Percentiles rank a stretch among this genome's conserved stretches.
phyloP scores from a whole-genome alignment of 1,140 invertebrate species.

The Aphidius gifuensis region DNA sequence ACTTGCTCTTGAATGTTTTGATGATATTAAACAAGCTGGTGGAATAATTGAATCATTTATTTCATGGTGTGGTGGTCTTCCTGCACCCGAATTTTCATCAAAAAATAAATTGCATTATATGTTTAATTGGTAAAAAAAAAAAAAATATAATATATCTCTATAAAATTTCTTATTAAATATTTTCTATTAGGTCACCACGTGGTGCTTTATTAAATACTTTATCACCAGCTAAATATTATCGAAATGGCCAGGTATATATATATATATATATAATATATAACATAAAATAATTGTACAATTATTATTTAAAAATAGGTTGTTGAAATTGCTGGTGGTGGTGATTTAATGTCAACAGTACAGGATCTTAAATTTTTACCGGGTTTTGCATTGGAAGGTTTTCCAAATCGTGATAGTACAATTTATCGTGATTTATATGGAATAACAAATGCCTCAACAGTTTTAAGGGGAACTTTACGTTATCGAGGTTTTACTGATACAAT shows the following conservation, averaged over 20 bases:
- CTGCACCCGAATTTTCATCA: constrained; percentile 86
- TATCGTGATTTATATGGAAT: constrained; percentile 88
- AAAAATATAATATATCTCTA: no score
- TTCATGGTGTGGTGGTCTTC: constrained; percentile 94
- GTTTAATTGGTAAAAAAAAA: constrained; percentile 79
- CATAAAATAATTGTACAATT: no score
- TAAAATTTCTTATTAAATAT: no score
- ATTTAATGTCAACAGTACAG: constrained; percentile 75
- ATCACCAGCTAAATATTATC: constrained; percentile 82
- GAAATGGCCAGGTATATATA: constrained; percentile 71
- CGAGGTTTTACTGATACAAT: constrained; percentile 88
- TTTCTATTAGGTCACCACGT: constrained; percentile 63
- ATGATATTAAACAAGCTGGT: constrained; percentile 77
- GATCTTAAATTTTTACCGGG: constrained; percentile 90
- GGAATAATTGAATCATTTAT: constrained; percentile 90
- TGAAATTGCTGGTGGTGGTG: constrained; percentile 86
- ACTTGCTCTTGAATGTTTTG: constrained; percentile 94
- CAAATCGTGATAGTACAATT: constrained; percentile 90
- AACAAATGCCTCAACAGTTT: constrained; percentile 78
- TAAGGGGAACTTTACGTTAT: constrained; percentile 90
- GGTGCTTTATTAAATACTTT: constrained; percentile 89
- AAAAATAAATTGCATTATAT: constrained; percentile 95
- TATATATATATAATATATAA: no score
- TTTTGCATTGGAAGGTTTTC: constrained; percentile 93
- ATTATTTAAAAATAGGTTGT: constrained; percentile 62